Evolutionary conservation across 2,888 invertebrate species (phyloP).

Genomic region (Omphaloscelis lunosa): DNA sequence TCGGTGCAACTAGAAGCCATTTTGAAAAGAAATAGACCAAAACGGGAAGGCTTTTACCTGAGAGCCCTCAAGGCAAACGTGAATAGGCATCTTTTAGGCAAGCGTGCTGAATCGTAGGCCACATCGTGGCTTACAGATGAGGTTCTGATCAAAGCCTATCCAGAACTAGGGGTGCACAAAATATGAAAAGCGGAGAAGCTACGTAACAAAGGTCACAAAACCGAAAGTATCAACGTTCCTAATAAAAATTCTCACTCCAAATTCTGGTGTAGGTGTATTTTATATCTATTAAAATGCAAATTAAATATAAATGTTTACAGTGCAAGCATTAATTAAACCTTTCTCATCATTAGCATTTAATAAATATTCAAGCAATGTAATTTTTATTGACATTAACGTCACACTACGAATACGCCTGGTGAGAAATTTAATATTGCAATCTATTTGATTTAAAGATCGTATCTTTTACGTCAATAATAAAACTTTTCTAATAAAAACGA

Average conservation of each 20-base stretch:
- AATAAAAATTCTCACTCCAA: constrained; percentile 30
- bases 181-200: constrained; percentile 1
- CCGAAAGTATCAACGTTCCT: background rate
- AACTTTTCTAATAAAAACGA: constrained; percentile 44
- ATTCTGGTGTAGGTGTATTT: constrained; percentile 47
- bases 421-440: constrained; percentile 53
- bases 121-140: constrained; percentile 21
- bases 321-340: constrained; percentile 43
- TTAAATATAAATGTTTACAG: constrained; percentile 42
- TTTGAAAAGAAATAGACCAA: constrained; percentile 1
- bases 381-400: constrained; percentile 47
- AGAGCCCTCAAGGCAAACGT: constrained; percentile 30
- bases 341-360: constrained; percentile 49
- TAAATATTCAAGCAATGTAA: constrained; percentile 49
- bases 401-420: constrained; percentile 15
- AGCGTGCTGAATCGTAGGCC: constrained; percentile 29
- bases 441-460: constrained; percentile 41
- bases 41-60: constrained; percentile 31
- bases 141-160: constrained; percentile 39
- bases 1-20: background rate
- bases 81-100: constrained; percentile 50
- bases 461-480: constrained; percentile 50
- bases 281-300: constrained; percentile 42
- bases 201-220: background rate
- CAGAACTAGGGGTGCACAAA: background rate